Conservation (phyloP, 2,888 invertebrate genomes). For the Dinocampus coccinellae region DNA sequence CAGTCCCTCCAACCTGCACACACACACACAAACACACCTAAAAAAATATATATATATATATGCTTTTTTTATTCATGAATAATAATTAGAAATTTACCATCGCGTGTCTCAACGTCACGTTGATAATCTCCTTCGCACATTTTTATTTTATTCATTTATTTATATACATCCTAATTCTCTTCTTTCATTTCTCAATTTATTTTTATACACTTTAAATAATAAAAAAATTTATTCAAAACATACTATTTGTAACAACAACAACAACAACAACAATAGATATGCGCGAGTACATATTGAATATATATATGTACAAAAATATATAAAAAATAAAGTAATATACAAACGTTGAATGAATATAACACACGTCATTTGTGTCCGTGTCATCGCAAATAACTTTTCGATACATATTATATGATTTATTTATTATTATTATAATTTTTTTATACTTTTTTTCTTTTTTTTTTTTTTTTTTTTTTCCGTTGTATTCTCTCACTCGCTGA, state of each 20-base stretch:
- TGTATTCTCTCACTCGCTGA: conserved; percentile 1
- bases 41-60: not conserved
- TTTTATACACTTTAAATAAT: not conserved
- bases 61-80: conserved; percentile 49
- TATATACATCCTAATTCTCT: not conserved
- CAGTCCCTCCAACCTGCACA: conserved; percentile 32
- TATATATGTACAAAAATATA: not conserved
- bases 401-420: not conserved
- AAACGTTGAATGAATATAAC: not conserved
- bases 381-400: conserved; percentile 13
- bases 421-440: too few relatives aligned
- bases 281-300: not conserved
- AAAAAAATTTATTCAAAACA: not conserved
- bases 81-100: conserved; percentile 53
- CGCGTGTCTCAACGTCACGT: not conserved
- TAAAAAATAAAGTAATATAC: not conserved
- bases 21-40: too few relatives aligned
- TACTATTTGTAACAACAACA: not conserved
- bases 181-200: not conserved
- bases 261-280: not conserved
- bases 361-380: not conserved
- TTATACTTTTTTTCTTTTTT: too few relatives aligned
- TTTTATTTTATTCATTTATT: not conserved
- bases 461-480: conserved; percentile 48
- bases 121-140: not conserved